Evolutionary conservation across 2,113 vertebrate genomes (phyloP).

Genomic region (Dascyllus trimaculatus): DNA sequence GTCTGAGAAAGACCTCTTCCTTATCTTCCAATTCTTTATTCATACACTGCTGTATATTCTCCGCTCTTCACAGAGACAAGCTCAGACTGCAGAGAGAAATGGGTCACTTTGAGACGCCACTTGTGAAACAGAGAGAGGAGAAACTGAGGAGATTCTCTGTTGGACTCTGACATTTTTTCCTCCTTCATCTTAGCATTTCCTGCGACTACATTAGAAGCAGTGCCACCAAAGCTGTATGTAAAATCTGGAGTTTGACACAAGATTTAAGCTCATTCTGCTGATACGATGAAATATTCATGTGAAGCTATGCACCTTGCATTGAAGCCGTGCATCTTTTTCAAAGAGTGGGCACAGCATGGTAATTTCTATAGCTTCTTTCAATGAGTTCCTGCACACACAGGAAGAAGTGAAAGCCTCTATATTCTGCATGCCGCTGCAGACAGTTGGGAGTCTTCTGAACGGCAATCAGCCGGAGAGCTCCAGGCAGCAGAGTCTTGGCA

Average conservation of each 20-base stretch:
- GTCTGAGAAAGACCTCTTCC: conserved; percentile 50
- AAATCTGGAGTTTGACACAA: neutral
- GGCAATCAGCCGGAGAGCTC: conserved; percentile 12
- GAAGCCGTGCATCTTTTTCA: neutral
- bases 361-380: neutral
- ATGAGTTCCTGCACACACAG: neutral
- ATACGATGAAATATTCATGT: conserved; percentile 3
- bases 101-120: conserved; percentile 61
- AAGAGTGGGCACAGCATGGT: neutral
- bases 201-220: neutral
- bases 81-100: conserved; percentile 59
- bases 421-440: conserved; percentile 9
- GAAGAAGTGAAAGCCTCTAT: conserved; percentile 1
- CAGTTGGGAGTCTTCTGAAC: conserved; percentile 2
- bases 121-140: conserved; percentile 35
- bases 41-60: conserved; percentile 55
- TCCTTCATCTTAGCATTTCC: conserved; percentile 5
- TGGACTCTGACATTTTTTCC: neutral
- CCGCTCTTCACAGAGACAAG: conserved; percentile 51
- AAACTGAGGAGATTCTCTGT: conserved; percentile 34
- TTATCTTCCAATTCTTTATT: conserved; percentile 69
- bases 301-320: neutral
- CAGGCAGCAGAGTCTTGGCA: conserved; percentile 18
- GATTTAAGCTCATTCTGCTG: neutral
- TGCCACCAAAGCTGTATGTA: neutral